Evolutionary conservation across 2,113 vertebrate species (phyloP), one percentile per base, ranked within the genome.

Genomic region (Cromileptes altivelis): DNA sequence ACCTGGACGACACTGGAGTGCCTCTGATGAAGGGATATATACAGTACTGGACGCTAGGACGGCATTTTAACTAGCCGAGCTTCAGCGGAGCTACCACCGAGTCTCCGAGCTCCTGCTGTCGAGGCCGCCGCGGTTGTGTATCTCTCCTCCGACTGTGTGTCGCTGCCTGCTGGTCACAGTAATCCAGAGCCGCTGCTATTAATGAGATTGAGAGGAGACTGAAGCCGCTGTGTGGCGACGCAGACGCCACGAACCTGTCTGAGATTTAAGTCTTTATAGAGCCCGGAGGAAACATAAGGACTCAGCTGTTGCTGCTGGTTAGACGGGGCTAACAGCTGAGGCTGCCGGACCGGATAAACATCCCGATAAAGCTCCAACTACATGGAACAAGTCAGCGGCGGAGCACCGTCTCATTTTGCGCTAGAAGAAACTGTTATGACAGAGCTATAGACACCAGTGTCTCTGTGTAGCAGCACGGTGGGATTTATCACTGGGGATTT

Each of bases 101-200:
- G n/a, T 40, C 55, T 13, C 19, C 5, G 73, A 0, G 53, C 57
- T 40, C 19, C 65, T 49, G 68, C 64, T 77, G 73, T 6, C 42
- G 70, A 79, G 65, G 87, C 76, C 72, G 78, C 70, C 63, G 69
- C 30, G 45, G 64, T 18, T 57, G 47, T 25, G 62, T 11, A 5
- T 21, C 63, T 45, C 27, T 52, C 14, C 55, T 2, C 70, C 30
- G 47, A 25, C 60, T 37, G 50, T 8, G 64, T n/a, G 72, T 77
- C 23, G 74, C 78, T 86, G 78, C 61, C 65, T 75, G 57, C 89
- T 79, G 74, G 52, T 83, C 70, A 47, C 75, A 55, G 70, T 78
- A 49, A 82, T 53, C 72, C 79, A 62, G 64, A 88, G 14, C 78
- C 42, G 61, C 65, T 57, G 78, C 70, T 71, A 9, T 37, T 84